These are phyloP conservation scores for Thalassaphorura encarpata DNA, from an alignment of 1,140 invertebrate species.

Conservation along the genomic window DNA sequence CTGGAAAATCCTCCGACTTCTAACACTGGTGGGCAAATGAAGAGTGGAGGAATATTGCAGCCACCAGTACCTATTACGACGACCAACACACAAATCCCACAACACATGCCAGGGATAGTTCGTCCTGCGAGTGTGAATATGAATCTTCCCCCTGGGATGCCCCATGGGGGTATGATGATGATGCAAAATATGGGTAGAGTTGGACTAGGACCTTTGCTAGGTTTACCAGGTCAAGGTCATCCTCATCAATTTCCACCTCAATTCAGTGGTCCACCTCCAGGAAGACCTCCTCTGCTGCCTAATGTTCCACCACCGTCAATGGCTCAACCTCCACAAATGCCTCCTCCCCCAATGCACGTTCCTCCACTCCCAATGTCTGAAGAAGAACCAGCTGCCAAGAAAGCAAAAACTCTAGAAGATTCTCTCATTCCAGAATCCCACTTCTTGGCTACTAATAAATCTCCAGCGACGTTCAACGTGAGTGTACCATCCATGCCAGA, in stretches of 20 bases:
- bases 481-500: conserved; percentile 67
- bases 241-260: conserved; percentile 15
- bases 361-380: conserved; percentile 2
- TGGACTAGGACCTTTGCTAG: conserved; percentile 21
- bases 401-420: conserved; percentile 75
- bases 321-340: neutral
- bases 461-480: conserved; percentile 65
- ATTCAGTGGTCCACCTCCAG: conserved; percentile 18
- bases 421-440: conserved; percentile 76
- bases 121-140: conserved; percentile 21
- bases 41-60: conserved; percentile 26
- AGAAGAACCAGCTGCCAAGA: conserved; percentile 80
- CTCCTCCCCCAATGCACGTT: conserved; percentile 6
- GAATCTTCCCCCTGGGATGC: conserved; percentile 26
- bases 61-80: conserved; percentile 42
- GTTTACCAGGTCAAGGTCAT: conserved; percentile 12
- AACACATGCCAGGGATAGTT: conserved; percentile 34
- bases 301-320: conserved; percentile 25
- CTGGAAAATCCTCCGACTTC: conserved; percentile 18
- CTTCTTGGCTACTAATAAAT: conserved; percentile 59
- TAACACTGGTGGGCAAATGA: too few species aligned
- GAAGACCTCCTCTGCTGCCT: conserved; percentile 18
- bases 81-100: conserved; percentile 38
- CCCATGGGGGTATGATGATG: conserved; percentile 21
- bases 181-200: conserved; percentile 13